Evolutionary conservation across 2,888 invertebrate species (phyloP).

Genomic region (Lasioglossum lativentre): DNA sequence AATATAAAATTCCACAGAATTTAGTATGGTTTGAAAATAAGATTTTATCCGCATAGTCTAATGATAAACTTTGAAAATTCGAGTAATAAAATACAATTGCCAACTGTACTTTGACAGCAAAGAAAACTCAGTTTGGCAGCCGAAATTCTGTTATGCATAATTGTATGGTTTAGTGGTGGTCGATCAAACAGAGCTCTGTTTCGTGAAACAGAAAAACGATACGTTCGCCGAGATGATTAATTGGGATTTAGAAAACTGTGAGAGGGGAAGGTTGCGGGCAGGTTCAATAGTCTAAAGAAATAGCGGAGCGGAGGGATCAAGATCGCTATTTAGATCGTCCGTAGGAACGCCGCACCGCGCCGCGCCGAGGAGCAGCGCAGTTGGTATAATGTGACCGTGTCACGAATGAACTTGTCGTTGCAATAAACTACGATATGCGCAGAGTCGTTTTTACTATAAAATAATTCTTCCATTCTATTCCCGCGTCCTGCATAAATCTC

Average conservation of each 20-base stretch:
- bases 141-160: background rate
- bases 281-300: constrained; percentile 58
- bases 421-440: background rate
- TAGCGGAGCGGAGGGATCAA: constrained; percentile 17
- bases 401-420: constrained; percentile 19
- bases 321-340: constrained; percentile 30
- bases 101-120: too few species aligned
- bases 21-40: too few species aligned
- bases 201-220: background rate
- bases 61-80: too few species aligned
- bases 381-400: constrained; percentile 19
- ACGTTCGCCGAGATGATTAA: constrained; percentile 30
- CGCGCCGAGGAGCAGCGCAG: background rate
- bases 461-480: constrained; percentile 15
- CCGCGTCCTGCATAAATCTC: constrained; percentile 17
- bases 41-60: too few species aligned
- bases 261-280: constrained; percentile 44
- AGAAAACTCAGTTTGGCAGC: too few species aligned
- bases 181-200: background rate
- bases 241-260: constrained; percentile 33
- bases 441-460: constrained; percentile 12
- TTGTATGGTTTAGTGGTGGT: background rate
- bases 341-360: background rate
- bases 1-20: too few species aligned
- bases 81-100: too few species aligned